phyloP scores from a whole-genome alignment of 2,113 vertebrate genomes.

The Paedocypris sp. region DNA sequence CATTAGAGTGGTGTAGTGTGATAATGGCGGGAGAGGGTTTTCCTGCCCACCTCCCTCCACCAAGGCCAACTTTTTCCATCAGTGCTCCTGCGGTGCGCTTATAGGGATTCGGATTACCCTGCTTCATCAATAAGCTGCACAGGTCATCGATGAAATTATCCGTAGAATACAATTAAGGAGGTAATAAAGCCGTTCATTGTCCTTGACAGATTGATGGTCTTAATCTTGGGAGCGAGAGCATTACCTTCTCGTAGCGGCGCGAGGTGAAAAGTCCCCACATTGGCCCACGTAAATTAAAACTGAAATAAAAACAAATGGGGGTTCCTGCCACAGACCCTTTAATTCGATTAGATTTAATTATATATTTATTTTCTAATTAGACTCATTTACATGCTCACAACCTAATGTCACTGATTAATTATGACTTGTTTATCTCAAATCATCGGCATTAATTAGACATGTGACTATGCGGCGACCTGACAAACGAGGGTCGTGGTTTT shows the following conservation, averaged over 20 bases:
- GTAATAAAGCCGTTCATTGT: constrained; percentile 33
- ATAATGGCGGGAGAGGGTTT: constrained; percentile 28
- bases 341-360: too few relatives aligned
- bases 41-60: constrained; percentile 10
- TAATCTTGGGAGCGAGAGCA: constrained; percentile 20
- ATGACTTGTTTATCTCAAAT: constrained; percentile 13
- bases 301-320: background rate
- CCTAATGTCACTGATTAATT: constrained; percentile 12
- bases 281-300: constrained; percentile 1
- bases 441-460: constrained; percentile 3
- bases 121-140: constrained; percentile 30
- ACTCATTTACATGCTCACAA: constrained; percentile 1
- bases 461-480: background rate
- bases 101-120: constrained; percentile 24
- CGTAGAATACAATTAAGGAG: constrained; percentile 33
- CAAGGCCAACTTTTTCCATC: constrained; percentile 35
- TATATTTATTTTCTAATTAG: too few relatives aligned
- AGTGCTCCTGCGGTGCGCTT: constrained; percentile 25
- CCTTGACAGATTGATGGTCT: constrained; percentile 32
- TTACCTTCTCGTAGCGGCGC: constrained; percentile 9
- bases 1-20: constrained; percentile 26
- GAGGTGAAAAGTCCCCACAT: constrained; percentile 14
- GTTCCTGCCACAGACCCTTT: background rate
- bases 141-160: constrained; percentile 33
- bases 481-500: background rate